These are phyloP conservation scores for Scaeva pyrastri DNA, from an alignment of 2,888 invertebrate species.

Conservation along the genomic window DNA sequence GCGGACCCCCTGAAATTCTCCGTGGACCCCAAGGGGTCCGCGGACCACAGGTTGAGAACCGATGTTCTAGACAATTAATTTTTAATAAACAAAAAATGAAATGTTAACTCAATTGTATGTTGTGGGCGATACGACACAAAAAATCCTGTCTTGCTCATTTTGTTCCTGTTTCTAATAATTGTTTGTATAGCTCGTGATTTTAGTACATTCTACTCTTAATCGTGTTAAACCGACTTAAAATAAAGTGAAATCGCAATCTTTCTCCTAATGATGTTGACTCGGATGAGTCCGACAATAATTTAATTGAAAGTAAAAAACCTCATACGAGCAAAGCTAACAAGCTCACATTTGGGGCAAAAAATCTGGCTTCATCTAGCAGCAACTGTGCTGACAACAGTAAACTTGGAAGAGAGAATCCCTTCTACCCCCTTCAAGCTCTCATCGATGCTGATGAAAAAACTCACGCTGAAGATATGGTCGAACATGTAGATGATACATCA, in stretches of 20 bases:
- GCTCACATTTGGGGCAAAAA: constrained; percentile 12
- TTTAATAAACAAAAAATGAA: too few species aligned
- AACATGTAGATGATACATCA: constrained; percentile 9
- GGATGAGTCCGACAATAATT: constrained; percentile 17
- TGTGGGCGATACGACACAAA: too few species aligned
- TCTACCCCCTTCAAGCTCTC: constrained; percentile 34
- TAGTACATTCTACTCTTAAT: constrained; percentile 14
- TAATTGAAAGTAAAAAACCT: constrained; percentile 13
- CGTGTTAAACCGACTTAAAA: constrained; percentile 14
- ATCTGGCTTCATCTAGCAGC: constrained; percentile 11
- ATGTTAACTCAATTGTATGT: too few species aligned
- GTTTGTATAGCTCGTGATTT: too few species aligned
- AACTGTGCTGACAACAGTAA: constrained; percentile 15
- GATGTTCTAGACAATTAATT: too few species aligned
- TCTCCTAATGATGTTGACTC: constrained; percentile 5
- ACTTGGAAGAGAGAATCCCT: constrained; percentile 15
- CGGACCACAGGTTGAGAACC: too few species aligned
- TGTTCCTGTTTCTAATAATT: too few species aligned
- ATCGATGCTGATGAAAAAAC: constrained; percentile 36
- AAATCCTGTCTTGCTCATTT: too few species aligned
- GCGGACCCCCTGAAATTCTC: too few species aligned
- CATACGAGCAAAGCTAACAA: constrained; percentile 21
- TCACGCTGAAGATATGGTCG: constrained; percentile 11
- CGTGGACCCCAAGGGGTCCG: too few species aligned
- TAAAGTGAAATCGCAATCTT: neutral